Evolutionary conservation across 1,140 invertebrate species (phyloP).

Genomic region (Probaryconus sp.): DNA sequence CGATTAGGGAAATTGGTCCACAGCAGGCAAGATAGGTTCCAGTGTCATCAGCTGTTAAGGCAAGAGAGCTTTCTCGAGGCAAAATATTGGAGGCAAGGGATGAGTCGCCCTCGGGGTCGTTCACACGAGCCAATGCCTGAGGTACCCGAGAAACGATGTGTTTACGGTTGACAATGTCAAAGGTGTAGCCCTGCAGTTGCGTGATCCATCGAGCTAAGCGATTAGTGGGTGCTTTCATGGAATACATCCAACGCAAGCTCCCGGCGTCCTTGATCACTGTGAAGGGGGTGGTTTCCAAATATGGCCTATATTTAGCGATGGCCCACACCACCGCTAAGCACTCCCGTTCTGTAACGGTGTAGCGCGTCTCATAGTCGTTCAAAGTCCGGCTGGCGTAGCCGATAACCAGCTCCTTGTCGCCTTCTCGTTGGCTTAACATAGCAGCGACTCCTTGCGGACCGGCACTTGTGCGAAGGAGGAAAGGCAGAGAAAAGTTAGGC

Average conservation of each 20-base stretch:
- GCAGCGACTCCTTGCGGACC: too few species aligned
- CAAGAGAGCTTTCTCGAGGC: too few species aligned
- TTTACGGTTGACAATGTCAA: too few species aligned
- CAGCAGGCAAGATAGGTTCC: too few species aligned
- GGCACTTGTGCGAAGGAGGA: conserved; percentile 45
- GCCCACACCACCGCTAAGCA: too few species aligned
- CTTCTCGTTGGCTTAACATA: too few species aligned
- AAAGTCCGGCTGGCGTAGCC: conserved; percentile 27
- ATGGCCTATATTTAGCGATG: background rate
- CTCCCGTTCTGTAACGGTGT: conserved; percentile 39
- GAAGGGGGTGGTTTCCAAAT: background rate
- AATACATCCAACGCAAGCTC: conserved; percentile 71
- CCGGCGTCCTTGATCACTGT: background rate
- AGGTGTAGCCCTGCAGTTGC: conserved; percentile 20
- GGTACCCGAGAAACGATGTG: too few species aligned
- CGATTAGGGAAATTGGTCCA: too few species aligned
- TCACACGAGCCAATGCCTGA: conserved; percentile 11
- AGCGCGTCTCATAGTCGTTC: too few species aligned
- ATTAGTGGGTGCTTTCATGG: conserved; percentile 50
- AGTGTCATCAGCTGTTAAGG: too few species aligned
- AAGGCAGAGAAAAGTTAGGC: conserved; percentile 18
- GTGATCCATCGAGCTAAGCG: conserved; percentile 63
- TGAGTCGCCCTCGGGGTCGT: conserved; percentile 3
- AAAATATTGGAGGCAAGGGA: background rate
- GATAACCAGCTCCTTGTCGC: conserved; percentile 19